phyloP scores from a whole-genome alignment of 1,140 invertebrate genomes.

The Cyrtorhinus lividipennis region DNA sequence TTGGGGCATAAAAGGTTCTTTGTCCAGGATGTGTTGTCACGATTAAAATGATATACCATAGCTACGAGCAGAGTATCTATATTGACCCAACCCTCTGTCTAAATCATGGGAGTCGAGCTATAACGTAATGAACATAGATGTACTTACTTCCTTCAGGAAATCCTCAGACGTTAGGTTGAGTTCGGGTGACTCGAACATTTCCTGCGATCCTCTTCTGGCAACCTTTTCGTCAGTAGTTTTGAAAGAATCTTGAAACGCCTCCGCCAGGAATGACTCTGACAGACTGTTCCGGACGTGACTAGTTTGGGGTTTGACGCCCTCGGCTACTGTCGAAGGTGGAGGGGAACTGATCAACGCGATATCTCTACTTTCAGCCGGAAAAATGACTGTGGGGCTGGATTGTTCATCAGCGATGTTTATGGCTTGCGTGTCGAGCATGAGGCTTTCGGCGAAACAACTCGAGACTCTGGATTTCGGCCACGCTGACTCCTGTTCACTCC shows the following conservation, averaged over 20 bases:
- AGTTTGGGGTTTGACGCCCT: background rate
- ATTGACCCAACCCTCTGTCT: too few relatives aligned
- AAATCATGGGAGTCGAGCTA: too few relatives aligned
- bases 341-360: background rate
- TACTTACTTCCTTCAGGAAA: too few relatives aligned
- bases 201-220: background rate
- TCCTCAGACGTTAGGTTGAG: background rate
- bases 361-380: background rate
- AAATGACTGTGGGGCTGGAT: background rate
- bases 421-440: background rate
- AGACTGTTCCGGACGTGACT: background rate
- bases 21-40: too few relatives aligned
- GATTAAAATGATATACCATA: too few relatives aligned
- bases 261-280: background rate
- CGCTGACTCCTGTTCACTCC: too few relatives aligned
- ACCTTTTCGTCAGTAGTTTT: background rate
- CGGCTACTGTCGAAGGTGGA: background rate
- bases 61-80: too few relatives aligned
- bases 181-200: background rate
- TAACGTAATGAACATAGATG: too few relatives aligned
- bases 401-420: background rate
- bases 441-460: background rate
- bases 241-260: constrained; percentile 19
- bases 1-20: too few relatives aligned
- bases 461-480: background rate